These are phyloP conservation scores for Chaenogobius annularis DNA, from an alignment of 2,113 vertebrate species.

Conservation along the genomic window DNA sequence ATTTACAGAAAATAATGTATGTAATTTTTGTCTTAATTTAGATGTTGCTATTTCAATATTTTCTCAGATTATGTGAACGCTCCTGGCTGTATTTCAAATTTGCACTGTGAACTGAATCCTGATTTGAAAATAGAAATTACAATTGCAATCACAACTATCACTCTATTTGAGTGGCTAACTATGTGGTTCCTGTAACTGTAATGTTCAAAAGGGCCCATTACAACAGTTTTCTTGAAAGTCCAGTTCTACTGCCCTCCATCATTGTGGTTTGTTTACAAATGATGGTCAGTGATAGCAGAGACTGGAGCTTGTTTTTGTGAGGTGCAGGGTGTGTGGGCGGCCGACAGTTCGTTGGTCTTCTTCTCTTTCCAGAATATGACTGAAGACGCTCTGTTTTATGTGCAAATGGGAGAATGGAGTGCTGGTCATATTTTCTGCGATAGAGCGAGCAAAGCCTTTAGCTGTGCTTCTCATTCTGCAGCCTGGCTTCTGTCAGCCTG, in stretches of 20 bases:
- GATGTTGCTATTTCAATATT: neutral
- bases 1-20: no score
- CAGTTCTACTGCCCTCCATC: neutral
- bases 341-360: slow-evolving; percentile 4
- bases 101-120: neutral
- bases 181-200: neutral
- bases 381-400: slow-evolving; percentile 10
- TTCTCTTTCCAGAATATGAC: slow-evolving; percentile 9
- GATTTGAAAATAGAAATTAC: neutral
- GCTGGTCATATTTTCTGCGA: slow-evolving; percentile 9
- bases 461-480: slow-evolving; percentile 45
- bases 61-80: neutral
- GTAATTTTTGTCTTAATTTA: neutral
- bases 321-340: slow-evolving; percentile 11
- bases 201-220: neutral
- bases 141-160: neutral
- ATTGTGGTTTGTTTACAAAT: slow-evolving; percentile 14
- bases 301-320: neutral
- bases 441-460: slow-evolving; percentile 27
- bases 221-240: neutral
- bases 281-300: neutral
- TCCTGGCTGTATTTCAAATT: neutral
- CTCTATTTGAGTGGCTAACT: no score
- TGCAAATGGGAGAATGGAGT: slow-evolving; percentile 18
- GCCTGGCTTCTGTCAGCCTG: slow-evolving; percentile 50